Evolutionary conservation across 2,797 vertebrate species (phyloP).

Genomic region (Gila robusta): DNA sequence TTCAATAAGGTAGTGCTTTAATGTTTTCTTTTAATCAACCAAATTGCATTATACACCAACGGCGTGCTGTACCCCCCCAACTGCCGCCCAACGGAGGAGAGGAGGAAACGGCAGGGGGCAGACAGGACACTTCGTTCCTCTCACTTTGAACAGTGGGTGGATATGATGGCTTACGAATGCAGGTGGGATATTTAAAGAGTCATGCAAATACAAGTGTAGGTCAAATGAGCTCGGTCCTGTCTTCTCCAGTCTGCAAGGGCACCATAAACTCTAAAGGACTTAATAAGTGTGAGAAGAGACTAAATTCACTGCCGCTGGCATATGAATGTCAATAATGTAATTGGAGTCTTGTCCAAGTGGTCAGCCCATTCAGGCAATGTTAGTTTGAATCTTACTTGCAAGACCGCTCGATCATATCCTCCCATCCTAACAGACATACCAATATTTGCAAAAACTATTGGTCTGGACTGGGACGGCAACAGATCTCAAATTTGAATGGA

Average conservation of each 20-base stretch:
- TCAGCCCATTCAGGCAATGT: neutral
- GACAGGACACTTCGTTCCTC: conserved; percentile 50
- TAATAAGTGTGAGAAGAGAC: conserved; percentile 9
- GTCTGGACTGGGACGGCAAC: neutral
- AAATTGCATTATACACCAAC: conserved; percentile 86
- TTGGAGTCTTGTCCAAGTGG: neutral
- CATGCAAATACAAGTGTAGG: conserved; percentile 32
- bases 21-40: conserved; percentile 91
- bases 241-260: conserved; percentile 22
- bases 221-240: conserved; percentile 11
- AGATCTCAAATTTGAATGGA: neutral
- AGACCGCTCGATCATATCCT: neutral
- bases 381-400: neutral
- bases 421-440: too few relatives aligned
- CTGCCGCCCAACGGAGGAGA: conserved; percentile 44
- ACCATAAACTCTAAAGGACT: conserved; percentile 4
- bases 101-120: conserved; percentile 39
- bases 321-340: conserved; percentile 12
- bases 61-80: conserved; percentile 65
- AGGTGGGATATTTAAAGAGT: conserved; percentile 41
- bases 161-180: conserved; percentile 28
- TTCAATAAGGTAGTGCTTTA: conserved; percentile 88
- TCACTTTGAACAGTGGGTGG: conserved; percentile 18
- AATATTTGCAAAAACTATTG: too few relatives aligned
- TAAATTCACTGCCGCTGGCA: neutral